Conservation (phyloP, 2,797 vertebrate genomes). For the Sebastes diaconus region DNA sequence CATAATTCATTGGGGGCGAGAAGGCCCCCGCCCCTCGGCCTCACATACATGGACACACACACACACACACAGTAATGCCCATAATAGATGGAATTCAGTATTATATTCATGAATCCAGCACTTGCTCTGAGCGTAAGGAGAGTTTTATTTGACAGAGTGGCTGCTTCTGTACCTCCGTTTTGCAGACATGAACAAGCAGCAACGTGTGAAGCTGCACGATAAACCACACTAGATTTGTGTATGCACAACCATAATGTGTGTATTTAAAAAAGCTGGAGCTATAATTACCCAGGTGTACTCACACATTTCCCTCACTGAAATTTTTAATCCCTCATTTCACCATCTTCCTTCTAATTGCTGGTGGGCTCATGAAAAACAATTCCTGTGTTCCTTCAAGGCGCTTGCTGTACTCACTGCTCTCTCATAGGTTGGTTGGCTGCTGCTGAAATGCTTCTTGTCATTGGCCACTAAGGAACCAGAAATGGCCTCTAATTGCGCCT, state of each 20-base stretch:
- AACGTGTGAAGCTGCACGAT: neutral
- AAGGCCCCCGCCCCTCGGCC: neutral
- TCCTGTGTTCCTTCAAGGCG: neutral
- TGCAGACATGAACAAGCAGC: neutral
- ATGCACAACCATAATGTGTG: neutral
- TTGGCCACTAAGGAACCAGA: slow-evolving; percentile 25
- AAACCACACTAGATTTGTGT: neutral
- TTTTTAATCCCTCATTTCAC: neutral
- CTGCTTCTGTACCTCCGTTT: neutral
- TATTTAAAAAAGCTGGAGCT: neutral
- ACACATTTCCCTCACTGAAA: neutral
- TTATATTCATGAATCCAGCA: slow-evolving; percentile 21
- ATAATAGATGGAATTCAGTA: slow-evolving; percentile 8
- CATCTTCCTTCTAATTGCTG: neutral
- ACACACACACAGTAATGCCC: neutral
- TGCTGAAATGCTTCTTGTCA: slow-evolving; percentile 28
- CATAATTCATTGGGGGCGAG: slow-evolving; percentile 33
- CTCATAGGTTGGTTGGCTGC: neutral
- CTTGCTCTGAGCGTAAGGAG: neutral
- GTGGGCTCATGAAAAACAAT: slow-evolving; percentile 12
- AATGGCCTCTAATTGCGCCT: slow-evolving; percentile 27
- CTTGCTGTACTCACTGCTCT: neutral
- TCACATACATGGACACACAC: neutral
- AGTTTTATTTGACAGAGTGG: neutral
- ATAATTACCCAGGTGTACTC: neutral